A percentile compares a stretch with the other conserved stretches of the same genome.
Evolutionary conservation across 2,888 invertebrate species (phyloP).

Genomic region (Choreutis nemorana): DNA sequence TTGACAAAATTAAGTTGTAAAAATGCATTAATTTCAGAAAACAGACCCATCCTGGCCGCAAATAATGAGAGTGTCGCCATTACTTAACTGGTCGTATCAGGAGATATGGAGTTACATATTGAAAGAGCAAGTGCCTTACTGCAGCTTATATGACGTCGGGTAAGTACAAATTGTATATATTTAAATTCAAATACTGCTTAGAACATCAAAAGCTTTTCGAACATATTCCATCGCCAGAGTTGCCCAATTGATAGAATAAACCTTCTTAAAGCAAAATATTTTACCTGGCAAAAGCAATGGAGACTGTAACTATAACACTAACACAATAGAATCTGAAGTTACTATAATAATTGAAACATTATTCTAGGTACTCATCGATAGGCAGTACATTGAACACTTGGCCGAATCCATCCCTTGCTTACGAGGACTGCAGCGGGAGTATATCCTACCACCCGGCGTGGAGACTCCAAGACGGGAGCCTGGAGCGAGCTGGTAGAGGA

Average conservation of each 20-base stretch:
- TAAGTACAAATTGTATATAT: too few relatives aligned
- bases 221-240: too few relatives aligned
- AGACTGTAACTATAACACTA: too few relatives aligned
- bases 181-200: too few relatives aligned
- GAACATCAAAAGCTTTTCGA: too few relatives aligned
- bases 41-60: slow-evolving; percentile 93
- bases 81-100: slow-evolving; percentile 91
- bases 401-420: slow-evolving; percentile 77
- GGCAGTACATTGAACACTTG: slow-evolving; percentile 83
- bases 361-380: slow-evolving; percentile 82
- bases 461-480: slow-evolving; percentile 61
- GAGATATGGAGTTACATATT: slow-evolving; percentile 93
- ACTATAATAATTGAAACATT: too few relatives aligned
- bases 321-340: too few relatives aligned
- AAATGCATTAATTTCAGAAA: slow-evolving; percentile 46
- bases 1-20: neutral
- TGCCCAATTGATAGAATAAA: too few relatives aligned
- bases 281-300: too few relatives aligned
- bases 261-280: too few relatives aligned
- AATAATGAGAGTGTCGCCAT: slow-evolving; percentile 86
- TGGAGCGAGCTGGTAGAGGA: slow-evolving; percentile 68
- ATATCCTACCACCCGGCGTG: slow-evolving; percentile 77
- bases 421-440: slow-evolving; percentile 46
- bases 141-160: slow-evolving; percentile 89
- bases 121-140: slow-evolving; percentile 84